phyloP scores from a whole-genome alignment of 2,797 vertebrate species.

The Urocyon cinereoargenteus region DNA sequence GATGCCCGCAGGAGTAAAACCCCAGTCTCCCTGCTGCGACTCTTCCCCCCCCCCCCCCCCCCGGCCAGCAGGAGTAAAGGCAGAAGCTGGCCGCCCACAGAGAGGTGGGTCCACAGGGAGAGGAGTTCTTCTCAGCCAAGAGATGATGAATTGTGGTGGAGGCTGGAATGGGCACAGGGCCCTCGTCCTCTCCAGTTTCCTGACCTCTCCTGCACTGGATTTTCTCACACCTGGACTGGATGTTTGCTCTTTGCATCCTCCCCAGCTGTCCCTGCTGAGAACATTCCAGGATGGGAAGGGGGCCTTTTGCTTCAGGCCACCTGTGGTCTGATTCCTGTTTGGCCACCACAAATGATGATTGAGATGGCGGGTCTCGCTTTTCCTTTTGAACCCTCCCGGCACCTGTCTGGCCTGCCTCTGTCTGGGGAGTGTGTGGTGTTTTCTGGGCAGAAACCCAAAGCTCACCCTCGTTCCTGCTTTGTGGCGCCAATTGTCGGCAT shows the following conservation, averaged over 20 bases:
- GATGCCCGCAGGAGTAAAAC: background rate
- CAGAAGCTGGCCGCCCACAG: background rate
- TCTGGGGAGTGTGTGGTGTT: background rate
- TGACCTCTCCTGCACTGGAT: fast-evolving
- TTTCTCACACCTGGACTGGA: background rate
- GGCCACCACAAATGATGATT: fast-evolving
- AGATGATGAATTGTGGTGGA: background rate
- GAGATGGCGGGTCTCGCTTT: background rate
- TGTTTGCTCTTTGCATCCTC: background rate
- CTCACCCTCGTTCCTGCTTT: background rate
- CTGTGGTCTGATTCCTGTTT: background rate
- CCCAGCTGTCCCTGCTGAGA: background rate
- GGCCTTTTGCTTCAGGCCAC: background rate
- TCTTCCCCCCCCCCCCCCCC: too few relatives aligned
- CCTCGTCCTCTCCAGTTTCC: background rate
- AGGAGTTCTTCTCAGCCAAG: background rate
- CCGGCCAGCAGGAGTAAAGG: background rate
- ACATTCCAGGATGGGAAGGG: background rate
- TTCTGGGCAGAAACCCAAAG: conserved; percentile 35
- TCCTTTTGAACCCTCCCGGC: conserved; percentile 47
- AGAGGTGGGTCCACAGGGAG: background rate
- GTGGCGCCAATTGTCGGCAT: conserved; percentile 18
- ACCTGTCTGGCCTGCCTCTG: background rate
- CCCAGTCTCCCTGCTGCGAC: background rate
- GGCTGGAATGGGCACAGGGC: background rate